Evolutionary conservation across 2,113 vertebrate genomes (phyloP).

Genomic region (Lanius ludovicianus): DNA sequence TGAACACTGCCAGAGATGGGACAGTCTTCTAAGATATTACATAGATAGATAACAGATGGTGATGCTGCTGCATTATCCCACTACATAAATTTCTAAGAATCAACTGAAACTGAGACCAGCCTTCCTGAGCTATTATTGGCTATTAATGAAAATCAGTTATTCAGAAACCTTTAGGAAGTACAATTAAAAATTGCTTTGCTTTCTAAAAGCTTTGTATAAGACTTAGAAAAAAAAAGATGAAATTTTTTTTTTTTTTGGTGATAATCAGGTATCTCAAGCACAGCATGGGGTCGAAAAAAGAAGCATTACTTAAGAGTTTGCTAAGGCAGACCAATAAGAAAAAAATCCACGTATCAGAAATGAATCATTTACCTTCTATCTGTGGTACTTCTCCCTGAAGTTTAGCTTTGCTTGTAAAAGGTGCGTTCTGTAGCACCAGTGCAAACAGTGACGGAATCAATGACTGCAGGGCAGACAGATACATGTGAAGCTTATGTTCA

Average conservation of each 20-base stretch:
- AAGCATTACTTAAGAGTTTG: background rate
- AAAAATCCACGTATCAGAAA: background rate
- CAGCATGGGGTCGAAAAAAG: background rate
- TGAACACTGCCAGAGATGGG: background rate
- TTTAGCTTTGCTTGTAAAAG: conserved; percentile 90
- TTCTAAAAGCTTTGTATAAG: background rate
- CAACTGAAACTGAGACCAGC: background rate
- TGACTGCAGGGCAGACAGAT: conserved; percentile 94
- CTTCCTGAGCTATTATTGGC: background rate
- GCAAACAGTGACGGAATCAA: conserved; percentile 93
- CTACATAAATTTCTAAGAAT: background rate
- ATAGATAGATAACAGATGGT: background rate
- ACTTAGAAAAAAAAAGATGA: background rate
- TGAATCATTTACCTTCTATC: conserved; percentile 85
- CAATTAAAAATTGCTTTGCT: background rate
- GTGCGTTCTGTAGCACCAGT: conserved; percentile 91
- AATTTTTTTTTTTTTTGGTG: background rate
- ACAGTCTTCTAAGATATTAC: background rate
- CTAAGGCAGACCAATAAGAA: background rate
- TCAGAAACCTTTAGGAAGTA: background rate
- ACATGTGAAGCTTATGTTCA: conserved; percentile 93
- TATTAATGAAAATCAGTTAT: background rate
- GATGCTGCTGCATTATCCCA: background rate
- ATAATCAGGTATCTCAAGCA: background rate
- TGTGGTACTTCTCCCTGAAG: conserved; percentile 87